Conservation (phyloP, 37 sponge, comb jelly and placozoan species). For the Diacarnus erythraeanus region DNA sequence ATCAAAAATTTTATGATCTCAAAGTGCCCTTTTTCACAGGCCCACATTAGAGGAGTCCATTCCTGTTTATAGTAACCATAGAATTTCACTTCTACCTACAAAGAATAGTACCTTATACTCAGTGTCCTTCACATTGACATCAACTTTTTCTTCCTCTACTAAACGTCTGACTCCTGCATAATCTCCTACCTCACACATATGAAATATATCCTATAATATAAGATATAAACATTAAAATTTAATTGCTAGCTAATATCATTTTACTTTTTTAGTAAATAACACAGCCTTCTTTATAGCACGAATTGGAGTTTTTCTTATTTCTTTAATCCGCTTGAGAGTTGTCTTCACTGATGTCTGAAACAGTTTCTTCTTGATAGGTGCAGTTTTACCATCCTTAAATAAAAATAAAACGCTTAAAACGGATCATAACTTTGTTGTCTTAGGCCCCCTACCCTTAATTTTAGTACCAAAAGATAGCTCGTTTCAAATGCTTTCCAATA, state of each 20-base stretch:
- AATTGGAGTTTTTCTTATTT: too few relatives aligned
- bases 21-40: background rate
- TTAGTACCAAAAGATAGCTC: too few relatives aligned
- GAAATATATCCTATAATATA: background rate
- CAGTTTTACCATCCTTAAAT: too few relatives aligned
- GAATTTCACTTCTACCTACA: background rate
- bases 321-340: too few relatives aligned
- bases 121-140: conserved; percentile 4
- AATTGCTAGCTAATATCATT: background rate
- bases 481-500: too few relatives aligned
- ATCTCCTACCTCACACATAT: background rate
- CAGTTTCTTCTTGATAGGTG: background rate
- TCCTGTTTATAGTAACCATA: background rate
- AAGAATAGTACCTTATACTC: background rate
- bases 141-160: background rate
- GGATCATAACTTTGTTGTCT: too few relatives aligned
- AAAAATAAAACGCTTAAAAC: too few relatives aligned
- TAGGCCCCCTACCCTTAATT: too few relatives aligned
- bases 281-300: too few relatives aligned
- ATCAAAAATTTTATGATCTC: background rate
- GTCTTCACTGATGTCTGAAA: too few relatives aligned
- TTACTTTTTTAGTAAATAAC: background rate
- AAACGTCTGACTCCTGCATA: background rate
- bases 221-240: background rate
- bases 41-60: conserved; percentile 27